Base-by-base conservation (phyloP, 2,888 invertebrate genomes). In the Ophion costatus region DNA sequence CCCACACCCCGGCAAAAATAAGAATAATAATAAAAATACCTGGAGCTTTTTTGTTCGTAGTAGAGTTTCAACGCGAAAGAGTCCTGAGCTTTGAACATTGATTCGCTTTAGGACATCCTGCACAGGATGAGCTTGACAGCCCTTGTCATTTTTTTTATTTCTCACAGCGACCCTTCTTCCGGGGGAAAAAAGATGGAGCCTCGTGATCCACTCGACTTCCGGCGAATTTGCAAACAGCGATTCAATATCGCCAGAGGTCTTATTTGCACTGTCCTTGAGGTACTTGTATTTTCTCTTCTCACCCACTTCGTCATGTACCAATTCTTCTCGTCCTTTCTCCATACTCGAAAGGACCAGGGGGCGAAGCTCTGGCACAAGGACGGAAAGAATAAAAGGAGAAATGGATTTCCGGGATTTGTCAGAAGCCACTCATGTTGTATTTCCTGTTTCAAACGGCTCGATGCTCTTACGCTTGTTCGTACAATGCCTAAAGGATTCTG, bases 121-220 rank as follows among this genome's bases (percentile, higher is more conserved):
- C 42, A 11, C 42, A 42, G 42, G 42, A 42, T 45, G 45, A 45
- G 45, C 45, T 14, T 14, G 45, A 45, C 45, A 45, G 11, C 11
- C 10, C 45, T 45, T 45, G 7, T 45, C 45, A 29, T 4, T 14
- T 14, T 45, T 10, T 45, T 45, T 45, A 45, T 10, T 14, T 45
- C 14, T 45, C 14, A 45, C 45, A 3, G 3, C 45, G 3, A 45
- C 0, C 45, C 4, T 11, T 45, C 1, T 14, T 11, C 14, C 45
- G 3, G 11, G 14, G 45, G 45, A 9, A 38, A 38, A 66, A 33
- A 24, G 29, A 38, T 38, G n/a, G 38, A 33, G 38, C 75, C 17
- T 70, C 59, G 42, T 10, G 11, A 14, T 67, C 79, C 84, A 69
- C 84, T 82, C 66, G 61, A 85, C 79, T 79, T 79, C 79, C 84